Evolutionary conservation across 92 coral and sea anemone genomes (phyloP).

Genomic region (Umimayanthus kanabou): DNA sequence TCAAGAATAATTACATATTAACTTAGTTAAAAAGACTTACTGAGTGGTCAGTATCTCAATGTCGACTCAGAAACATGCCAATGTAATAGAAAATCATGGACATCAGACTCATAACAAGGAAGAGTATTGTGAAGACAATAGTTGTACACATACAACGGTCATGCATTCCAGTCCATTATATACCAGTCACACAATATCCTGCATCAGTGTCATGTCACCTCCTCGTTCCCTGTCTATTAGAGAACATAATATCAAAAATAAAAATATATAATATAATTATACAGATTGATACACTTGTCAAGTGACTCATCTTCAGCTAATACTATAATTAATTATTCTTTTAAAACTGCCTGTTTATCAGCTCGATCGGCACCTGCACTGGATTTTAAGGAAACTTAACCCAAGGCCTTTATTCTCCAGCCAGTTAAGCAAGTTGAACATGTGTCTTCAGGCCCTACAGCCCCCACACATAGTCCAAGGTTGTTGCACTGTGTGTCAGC

Average conservation of each 20-base stretch:
- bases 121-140: conserved; percentile 65
- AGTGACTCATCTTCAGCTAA: too few species aligned
- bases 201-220: background rate
- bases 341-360: too few species aligned
- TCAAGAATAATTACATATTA: too few species aligned
- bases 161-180: conserved; percentile 73
- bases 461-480: too few species aligned
- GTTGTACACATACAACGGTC: conserved; percentile 71
- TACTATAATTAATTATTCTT: too few species aligned
- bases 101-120: conserved; percentile 52
- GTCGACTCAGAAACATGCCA: conserved; percentile 72
- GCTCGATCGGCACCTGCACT: too few species aligned
- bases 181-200: conserved; percentile 10
- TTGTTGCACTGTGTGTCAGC: too few species aligned
- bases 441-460: too few species aligned
- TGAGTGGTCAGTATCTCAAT: background rate
- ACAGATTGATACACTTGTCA: too few species aligned
- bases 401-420: too few species aligned
- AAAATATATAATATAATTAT: background rate
- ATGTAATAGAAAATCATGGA: conserved; percentile 73
- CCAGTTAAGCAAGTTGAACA: too few species aligned
- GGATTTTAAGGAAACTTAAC: too few species aligned
- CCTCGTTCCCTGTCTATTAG: background rate
- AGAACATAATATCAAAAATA: background rate
- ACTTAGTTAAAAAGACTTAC: background rate